Evolutionary conservation across 2,797 vertebrate species (phyloP), one percentile per base, ranked within the genome.

Genomic region (Sebastiscus albofasciatus): DNA sequence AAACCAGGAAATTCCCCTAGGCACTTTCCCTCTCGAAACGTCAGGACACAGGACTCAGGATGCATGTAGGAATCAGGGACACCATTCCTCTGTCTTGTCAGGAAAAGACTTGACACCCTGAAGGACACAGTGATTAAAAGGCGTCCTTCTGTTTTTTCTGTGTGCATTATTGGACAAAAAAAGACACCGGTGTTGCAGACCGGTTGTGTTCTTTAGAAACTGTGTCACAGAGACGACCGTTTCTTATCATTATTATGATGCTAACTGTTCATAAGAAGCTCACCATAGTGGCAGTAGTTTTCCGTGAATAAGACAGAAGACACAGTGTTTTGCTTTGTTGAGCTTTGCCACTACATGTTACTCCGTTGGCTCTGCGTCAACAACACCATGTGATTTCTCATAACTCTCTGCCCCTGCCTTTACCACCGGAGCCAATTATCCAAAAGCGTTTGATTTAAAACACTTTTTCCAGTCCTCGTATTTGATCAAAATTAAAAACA

Each of bases 1-100:
- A 89, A 84, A 86, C 60, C 24, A 89, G 92, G 92, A 94, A 95
- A 90, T 90, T 94, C 92, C 94, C 87, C 8, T 27, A 2, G 20
- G 54, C 65, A 72, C 81, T 81, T 46, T 90, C 76, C 5, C 26
- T 80, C 5, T n/a, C 16, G 1, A 42, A 22, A 66, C 46, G 52
- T 58, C 1, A 46, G n/a, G 69, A 59, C 26, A 14, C 66, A 64
- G 67, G 75, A 72, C 16, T 72, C 58, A 70, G 85, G 70, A 90
- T 80, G 5, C 31, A 49, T 49, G 46, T 20, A 72, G 26, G 59
- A 75, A 85, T 76, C 90, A 90, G 61, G 84, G 86, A 72, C 71
- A 74, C 16, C 16, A 46, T 81, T 89, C 9, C 55, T 72, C 24
- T 27, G 11, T 20, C 2, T 71, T 78, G 33, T 66, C 74, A 66